Evolutionary conservation across 2,113 vertebrate species (phyloP), one percentile per base, ranked within the genome.

Genomic region (Scartelaos histophorus): DNA sequence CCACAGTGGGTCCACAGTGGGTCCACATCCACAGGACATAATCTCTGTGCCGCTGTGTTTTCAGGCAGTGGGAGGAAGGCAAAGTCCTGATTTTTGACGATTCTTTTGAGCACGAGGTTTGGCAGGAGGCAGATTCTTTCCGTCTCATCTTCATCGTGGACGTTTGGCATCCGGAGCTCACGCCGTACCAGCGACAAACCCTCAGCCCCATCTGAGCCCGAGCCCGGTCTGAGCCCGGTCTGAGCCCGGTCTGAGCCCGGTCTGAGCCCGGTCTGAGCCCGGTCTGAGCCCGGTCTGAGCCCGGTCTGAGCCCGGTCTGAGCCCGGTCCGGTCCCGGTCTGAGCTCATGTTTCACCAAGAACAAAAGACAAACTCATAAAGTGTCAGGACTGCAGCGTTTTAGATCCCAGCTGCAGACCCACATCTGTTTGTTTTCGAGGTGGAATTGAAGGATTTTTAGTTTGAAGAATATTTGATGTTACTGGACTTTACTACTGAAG

Each of bases 121-220:
- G 90, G 90, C 90, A 92, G 86, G 85, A 91, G 0, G 90, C 90
- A 7, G 74, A 71, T 62, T 69, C 75, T 3, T 81, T 74, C 62
- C 88, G 90, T 0, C 88, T 92, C 58, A 90, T 92, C 86, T 83
- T 92, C 85, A 92, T 92, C 73, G 89, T 92, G 35, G 90, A 92
- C 69, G 88, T 90, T 0, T 92, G 90, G 90, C 90, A 92, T 66
- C 90, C 90, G 13, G 84, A 88, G 88, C 19, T 92, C 3, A 90
- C 80, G 16, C 60, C 74, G 29, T 2, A 70, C 17, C 90, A 92
- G 78, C 83, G 89, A 0, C 89, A 90, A 74, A 84, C 77, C 0
- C 83, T 92, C 16, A 90, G 85, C 67, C 64, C 90, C 2, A 92
- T 91, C 3, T 13, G 21, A 56, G n/a, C 15, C 49, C 5, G 51